These are phyloP conservation scores for Paramuricea clavata DNA, from an alignment of 92 coral and sea anemone species.

Conservation along the genomic window DNA sequence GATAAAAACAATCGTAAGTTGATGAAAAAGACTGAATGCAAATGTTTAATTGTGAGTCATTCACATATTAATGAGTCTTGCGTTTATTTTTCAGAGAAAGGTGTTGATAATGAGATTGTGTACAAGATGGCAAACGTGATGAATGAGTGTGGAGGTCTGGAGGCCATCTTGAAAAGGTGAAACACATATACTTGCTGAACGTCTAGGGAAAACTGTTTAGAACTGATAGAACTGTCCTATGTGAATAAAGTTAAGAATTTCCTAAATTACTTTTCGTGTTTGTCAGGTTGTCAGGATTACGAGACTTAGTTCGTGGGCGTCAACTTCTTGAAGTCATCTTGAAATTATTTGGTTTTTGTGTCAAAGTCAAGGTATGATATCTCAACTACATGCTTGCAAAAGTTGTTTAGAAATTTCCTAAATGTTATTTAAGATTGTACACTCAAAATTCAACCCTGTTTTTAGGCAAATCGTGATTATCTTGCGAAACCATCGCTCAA, in stretches of 20 bases:
- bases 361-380: conserved; percentile 86
- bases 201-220: no score
- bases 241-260: neutral
- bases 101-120: conserved; percentile 89
- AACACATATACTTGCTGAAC: neutral
- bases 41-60: no score
- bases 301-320: conserved; percentile 89
- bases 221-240: no score
- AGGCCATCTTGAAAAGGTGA: conserved; percentile 93
- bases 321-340: conserved; percentile 91
- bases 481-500: conserved; percentile 90
- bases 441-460: no score
- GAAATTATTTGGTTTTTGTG: conserved; percentile 91
- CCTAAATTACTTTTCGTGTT: neutral
- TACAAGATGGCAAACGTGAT: conserved; percentile 93
- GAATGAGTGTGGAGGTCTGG: conserved; percentile 95
- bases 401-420: neutral
- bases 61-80: neutral
- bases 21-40: neutral
- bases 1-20: conserved; percentile 82
- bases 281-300: conserved; percentile 79
- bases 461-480: conserved; percentile 90
- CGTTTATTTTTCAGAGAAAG: conserved; percentile 74
- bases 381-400: neutral
- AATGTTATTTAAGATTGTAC: neutral